Conservation (phyloP, 2,797 vertebrate genomes). For the Lacerta viridis region DNA sequence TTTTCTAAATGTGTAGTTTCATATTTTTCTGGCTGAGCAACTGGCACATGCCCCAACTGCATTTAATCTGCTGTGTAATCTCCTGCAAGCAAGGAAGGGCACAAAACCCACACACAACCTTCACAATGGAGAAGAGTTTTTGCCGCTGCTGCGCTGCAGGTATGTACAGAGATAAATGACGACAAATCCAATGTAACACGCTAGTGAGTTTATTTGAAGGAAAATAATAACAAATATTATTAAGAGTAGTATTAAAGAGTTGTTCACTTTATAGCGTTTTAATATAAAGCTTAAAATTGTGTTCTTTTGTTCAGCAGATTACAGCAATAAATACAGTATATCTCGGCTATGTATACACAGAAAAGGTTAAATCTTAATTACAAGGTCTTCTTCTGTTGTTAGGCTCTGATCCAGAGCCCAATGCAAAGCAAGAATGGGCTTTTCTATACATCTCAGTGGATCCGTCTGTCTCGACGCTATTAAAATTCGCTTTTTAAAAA, state of each 20-base stretch:
- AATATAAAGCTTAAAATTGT: slow-evolving; percentile 67
- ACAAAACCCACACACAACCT: neutral
- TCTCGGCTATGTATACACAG: slow-evolving; percentile 56
- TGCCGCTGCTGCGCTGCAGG: neutral
- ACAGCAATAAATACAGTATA: slow-evolving; percentile 65
- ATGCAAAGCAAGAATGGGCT: slow-evolving; percentile 42
- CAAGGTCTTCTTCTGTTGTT: slow-evolving; percentile 52
- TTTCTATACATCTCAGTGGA: slow-evolving; percentile 43
- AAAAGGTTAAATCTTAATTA: slow-evolving; percentile 59
- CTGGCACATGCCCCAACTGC: neutral
- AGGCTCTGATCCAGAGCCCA: slow-evolving; percentile 57
- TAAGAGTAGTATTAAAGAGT: slow-evolving; percentile 69
- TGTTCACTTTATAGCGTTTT: slow-evolving; percentile 70
- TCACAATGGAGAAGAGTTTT: neutral
- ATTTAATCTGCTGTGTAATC: neutral
- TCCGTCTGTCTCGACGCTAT: slow-evolving; percentile 37
- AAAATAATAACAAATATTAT: slow-evolving; percentile 46
- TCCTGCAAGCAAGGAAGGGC: neutral
- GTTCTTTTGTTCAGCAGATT: slow-evolving; percentile 62
- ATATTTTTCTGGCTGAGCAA: neutral
- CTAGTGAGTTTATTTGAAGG: slow-evolving; percentile 31
- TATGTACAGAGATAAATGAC: neutral
- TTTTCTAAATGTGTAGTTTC: neutral
- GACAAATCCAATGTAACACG: neutral
- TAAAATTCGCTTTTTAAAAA: slow-evolving; percentile 63